phyloP scores from a whole-genome alignment of 2,888 invertebrate species.

The Acleris literana region DNA sequence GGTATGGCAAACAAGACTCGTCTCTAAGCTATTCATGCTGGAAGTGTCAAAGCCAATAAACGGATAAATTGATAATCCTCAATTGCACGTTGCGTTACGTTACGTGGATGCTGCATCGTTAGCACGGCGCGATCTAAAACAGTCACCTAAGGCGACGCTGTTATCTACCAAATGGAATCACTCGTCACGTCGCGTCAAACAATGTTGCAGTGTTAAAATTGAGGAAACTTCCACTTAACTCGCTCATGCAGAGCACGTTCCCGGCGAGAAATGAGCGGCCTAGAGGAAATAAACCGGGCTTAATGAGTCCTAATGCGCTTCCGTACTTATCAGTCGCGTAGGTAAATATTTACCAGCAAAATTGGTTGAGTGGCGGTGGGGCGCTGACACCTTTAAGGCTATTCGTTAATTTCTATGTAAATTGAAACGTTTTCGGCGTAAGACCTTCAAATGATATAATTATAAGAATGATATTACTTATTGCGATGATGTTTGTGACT shows the following conservation, averaged over 20 bases:
- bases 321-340: constrained; percentile 10
- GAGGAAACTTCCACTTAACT: constrained; percentile 37
- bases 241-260: constrained; percentile 31
- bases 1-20: too few relatives aligned
- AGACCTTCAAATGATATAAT: too few relatives aligned
- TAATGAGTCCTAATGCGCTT: constrained; percentile 31
- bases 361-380: too few relatives aligned
- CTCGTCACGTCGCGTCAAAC: constrained; percentile 20
- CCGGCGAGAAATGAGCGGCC: constrained; percentile 13
- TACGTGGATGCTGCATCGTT: constrained; percentile 3
- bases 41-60: too few relatives aligned
- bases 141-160: background rate
- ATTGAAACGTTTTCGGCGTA: too few relatives aligned
- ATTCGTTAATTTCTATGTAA: too few relatives aligned
- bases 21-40: too few relatives aligned
- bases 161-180: constrained; percentile 7
- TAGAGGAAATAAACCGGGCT: constrained; percentile 32
- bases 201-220: constrained; percentile 25
- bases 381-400: too few relatives aligned
- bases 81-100: background rate
- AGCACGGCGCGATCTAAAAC: background rate
- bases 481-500: too few relatives aligned
- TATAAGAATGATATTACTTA: too few relatives aligned
- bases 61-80: background rate
- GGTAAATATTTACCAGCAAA: too few relatives aligned